These are phyloP conservation scores for Epinotia ramella DNA, from an alignment of 2,888 invertebrate species.

Conservation along the genomic window DNA sequence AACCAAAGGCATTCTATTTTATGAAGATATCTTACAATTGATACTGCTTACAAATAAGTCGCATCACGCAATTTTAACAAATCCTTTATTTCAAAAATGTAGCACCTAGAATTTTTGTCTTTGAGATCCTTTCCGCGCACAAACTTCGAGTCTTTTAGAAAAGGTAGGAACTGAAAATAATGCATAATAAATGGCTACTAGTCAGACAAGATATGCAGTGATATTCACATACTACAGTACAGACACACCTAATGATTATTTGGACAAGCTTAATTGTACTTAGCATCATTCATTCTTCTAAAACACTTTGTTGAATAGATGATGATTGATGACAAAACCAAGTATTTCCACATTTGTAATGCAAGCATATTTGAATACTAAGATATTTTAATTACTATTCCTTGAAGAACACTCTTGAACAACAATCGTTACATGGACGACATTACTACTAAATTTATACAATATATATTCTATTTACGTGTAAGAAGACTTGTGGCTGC, in stretches of 20 bases:
- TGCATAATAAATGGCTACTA: constrained; percentile 25
- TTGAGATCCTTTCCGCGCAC: constrained; percentile 64
- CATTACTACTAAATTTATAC: not conserved
- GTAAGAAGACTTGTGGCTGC: not conserved
- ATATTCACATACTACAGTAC: constrained; percentile 49
- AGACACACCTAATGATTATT: constrained; percentile 52
- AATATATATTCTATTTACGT: constrained; percentile 18
- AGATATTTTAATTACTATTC: not conserved
- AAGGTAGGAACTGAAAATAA: constrained; percentile 57
- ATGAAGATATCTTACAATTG: not conserved
- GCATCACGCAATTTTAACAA: constrained; percentile 59
- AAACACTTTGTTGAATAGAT: constrained; percentile 45
- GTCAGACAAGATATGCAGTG: constrained; percentile 49
- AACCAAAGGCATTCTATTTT: no score
- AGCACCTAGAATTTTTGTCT: constrained; percentile 78
- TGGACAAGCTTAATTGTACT: constrained; percentile 50
- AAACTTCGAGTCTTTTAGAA: constrained; percentile 60
- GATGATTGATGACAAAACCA: not conserved
- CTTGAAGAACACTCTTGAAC: constrained; percentile 5
- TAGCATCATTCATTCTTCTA: constrained; percentile 50
- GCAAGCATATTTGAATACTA: constrained; percentile 21
- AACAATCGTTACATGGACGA: constrained; percentile 6
- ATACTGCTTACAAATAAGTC: constrained; percentile 36
- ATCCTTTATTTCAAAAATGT: constrained; percentile 74
- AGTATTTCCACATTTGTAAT: not conserved